These are phyloP conservation scores for Terebella lapidaria DNA, from an alignment of 2,888 invertebrate genomes.

Conservation along the genomic window DNA sequence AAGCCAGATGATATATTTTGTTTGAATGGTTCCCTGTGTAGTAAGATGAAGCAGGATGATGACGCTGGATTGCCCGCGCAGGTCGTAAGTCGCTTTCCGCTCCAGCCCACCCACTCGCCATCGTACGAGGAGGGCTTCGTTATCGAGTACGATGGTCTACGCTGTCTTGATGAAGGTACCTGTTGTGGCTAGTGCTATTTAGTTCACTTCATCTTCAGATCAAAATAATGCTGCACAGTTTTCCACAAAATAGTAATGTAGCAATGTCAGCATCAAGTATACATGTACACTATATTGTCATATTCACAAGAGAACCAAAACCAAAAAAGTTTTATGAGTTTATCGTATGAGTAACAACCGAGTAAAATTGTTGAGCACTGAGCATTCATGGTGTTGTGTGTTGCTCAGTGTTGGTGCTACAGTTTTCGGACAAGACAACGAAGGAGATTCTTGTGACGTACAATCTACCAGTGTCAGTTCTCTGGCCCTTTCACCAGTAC, in stretches of 20 bases:
- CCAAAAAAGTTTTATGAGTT: no score
- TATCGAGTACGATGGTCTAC: not conserved
- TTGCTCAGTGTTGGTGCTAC: conserved; percentile 34
- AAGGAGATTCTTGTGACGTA: conserved; percentile 37
- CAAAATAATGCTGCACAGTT: no score
- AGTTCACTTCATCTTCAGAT: no score
- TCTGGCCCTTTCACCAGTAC: conserved; percentile 48
- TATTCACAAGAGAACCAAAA: no score
- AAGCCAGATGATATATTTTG: not conserved
- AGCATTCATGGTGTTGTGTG: no score
- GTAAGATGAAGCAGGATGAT: not conserved
- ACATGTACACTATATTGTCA: no score
- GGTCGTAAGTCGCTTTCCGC: not conserved
- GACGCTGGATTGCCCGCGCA: not conserved
- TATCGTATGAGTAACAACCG: no score
- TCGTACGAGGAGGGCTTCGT: not conserved
- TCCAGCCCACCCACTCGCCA: conserved; percentile 2
- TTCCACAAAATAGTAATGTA: no score
- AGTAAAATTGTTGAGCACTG: no score
- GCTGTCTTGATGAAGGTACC: not conserved
- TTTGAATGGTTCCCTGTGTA: conserved; percentile 1
- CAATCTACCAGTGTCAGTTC: conserved; percentile 36
- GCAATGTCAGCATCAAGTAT: no score
- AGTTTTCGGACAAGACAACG: conserved; percentile 35
- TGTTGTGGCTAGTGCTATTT: not conserved